phyloP scores from a whole-genome alignment of 2,113 vertebrate genomes.

The Climacteris rufus region DNA sequence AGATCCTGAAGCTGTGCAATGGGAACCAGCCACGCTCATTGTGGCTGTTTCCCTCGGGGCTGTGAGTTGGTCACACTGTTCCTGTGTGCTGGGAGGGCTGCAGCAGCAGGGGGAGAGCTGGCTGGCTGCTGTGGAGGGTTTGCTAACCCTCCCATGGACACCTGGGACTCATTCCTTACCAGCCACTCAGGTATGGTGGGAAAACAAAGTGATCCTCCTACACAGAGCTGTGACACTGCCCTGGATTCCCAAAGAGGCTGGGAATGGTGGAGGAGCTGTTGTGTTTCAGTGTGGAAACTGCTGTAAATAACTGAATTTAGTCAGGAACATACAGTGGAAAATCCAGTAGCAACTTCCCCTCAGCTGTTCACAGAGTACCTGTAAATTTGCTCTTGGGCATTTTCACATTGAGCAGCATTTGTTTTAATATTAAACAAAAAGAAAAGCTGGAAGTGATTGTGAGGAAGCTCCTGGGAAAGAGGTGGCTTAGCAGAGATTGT shows the following conservation, averaged over 20 bases:
- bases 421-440: background rate
- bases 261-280: background rate
- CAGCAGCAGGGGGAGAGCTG: background rate
- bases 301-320: background rate
- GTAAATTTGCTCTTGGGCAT: background rate
- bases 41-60: background rate
- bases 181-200: background rate
- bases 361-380: background rate
- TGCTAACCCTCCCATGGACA: background rate
- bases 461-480: background rate
- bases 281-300: background rate
- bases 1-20: fast-evolving
- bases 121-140: fast-evolving
- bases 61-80: background rate
- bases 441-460: background rate
- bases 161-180: background rate
- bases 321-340: background rate
- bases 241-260: background rate
- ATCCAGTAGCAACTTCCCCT: background rate
- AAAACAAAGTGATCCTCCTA: background rate
- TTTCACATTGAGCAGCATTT: background rate
- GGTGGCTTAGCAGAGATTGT: background rate
- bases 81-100: background rate
- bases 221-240: fast-evolving
- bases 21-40: background rate